These are phyloP conservation scores for Adrianichthys oophorus DNA, from an alignment of 2,797 vertebrate species.

Conservation along the genomic window DNA sequence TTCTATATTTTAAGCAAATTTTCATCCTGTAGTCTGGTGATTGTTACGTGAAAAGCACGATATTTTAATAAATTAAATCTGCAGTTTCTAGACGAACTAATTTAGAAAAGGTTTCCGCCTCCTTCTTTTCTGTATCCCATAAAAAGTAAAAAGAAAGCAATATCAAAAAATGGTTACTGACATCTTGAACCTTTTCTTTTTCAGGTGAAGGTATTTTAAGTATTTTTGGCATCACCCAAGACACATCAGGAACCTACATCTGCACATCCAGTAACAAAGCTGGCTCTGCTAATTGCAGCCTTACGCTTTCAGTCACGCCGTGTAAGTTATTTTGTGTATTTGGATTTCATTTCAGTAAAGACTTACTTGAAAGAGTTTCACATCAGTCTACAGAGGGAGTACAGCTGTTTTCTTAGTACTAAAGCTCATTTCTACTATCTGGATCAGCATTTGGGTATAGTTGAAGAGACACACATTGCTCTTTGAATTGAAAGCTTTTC, in stretches of 20 bases:
- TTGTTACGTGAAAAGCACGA: too few species aligned
- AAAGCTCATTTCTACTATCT: too few species aligned
- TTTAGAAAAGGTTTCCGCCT: neutral
- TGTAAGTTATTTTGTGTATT: constrained; percentile 58
- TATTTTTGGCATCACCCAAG: constrained; percentile 84
- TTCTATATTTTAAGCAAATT: too few species aligned
- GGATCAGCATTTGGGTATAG: too few species aligned
- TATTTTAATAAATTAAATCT: neutral
- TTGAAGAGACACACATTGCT: too few species aligned
- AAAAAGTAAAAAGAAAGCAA: neutral
- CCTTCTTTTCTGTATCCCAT: too few species aligned
- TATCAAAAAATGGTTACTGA: too few species aligned
- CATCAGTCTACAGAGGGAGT: neutral
- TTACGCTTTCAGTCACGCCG: constrained; percentile 80
- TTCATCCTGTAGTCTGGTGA: too few species aligned
- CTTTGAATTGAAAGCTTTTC: too few species aligned
- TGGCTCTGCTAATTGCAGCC: constrained; percentile 76
- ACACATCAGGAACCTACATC: constrained; percentile 83
- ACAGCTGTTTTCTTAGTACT: too few species aligned
- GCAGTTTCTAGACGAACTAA: neutral
- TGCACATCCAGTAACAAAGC: constrained; percentile 84
- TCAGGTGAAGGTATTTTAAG: constrained; percentile 73
- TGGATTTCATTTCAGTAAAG: neutral
- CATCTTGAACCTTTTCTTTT: neutral
- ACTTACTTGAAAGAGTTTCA: neutral